A percentile compares a stretch with the other conserved stretches of the same genome.
Evolutionary conservation across 1,140 invertebrate species (phyloP).

Genomic region (Ceratina japonica): DNA sequence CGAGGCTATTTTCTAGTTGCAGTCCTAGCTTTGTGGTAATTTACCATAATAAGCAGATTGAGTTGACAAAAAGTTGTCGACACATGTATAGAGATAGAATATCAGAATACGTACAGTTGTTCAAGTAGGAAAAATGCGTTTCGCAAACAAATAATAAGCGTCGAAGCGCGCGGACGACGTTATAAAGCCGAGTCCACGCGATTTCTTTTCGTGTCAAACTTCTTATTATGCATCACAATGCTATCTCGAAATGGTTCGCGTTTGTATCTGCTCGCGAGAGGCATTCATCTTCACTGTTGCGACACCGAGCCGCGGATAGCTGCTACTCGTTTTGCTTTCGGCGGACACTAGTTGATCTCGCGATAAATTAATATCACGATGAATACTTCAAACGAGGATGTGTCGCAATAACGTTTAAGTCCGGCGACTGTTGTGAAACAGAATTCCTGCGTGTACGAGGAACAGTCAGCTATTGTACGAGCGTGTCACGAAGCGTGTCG

Average conservation of each 20-base stretch:
- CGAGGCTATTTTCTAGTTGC: too few relatives aligned
- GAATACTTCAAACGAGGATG: constrained; percentile 11
- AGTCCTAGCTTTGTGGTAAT: too few relatives aligned
- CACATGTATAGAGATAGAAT: too few relatives aligned
- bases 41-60: too few relatives aligned
- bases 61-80: too few relatives aligned
- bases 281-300: constrained; percentile 13
- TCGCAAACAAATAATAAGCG: not conserved
- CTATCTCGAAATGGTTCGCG: not conserved
- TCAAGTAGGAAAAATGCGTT: not conserved
- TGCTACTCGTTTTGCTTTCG: constrained; percentile 13
- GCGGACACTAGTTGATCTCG: not conserved
- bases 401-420: constrained; percentile 4
- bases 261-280: not conserved
- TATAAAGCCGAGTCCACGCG: not conserved
- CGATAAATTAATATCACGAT: constrained; percentile 15
- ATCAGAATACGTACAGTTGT: not conserved
- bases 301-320: not conserved
- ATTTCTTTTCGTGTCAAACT: constrained; percentile 20
- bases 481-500: not conserved
- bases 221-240: constrained; percentile 22
- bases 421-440: not conserved
- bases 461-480: not conserved
- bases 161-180: not conserved
- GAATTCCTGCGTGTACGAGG: constrained; percentile 7